Evolutionary conservation across 2,888 invertebrate species (phyloP).

Genomic region (Dasysyrphus tricinctus): DNA sequence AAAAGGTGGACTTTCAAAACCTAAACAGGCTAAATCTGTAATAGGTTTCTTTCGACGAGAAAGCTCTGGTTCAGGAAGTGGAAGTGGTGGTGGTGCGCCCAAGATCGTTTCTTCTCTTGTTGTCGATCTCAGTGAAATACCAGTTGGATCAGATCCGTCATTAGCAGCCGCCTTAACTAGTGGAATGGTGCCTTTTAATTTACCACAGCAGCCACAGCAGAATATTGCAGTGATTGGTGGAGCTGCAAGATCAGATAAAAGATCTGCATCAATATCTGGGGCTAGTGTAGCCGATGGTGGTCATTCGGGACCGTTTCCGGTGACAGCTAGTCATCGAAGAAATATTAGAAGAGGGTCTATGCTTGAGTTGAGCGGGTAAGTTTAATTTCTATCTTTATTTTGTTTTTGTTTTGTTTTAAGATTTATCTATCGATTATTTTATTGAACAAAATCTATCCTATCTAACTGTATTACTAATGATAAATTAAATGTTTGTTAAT

Average conservation of each 20-base stretch:
- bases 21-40: constrained; percentile 92
- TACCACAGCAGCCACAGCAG: constrained; percentile 82
- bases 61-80: constrained; percentile 89
- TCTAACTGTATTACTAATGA: constrained; percentile 10
- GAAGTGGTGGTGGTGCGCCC: constrained; percentile 79
- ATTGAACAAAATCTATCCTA: constrained; percentile 24
- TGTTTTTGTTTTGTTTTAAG: constrained; percentile 45
- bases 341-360: constrained; percentile 91
- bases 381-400: constrained; percentile 75
- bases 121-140: constrained; percentile 78
- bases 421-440: constrained; percentile 36
- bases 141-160: constrained; percentile 85
- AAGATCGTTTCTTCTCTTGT: constrained; percentile 84
- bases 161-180: constrained; percentile 82
- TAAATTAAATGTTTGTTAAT: constrained; percentile 1
- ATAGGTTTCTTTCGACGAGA: constrained; percentile 95
- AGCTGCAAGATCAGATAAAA: constrained; percentile 79
- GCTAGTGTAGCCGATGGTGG: constrained; percentile 80
- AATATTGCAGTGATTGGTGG: constrained; percentile 67
- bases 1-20: constrained; percentile 93
- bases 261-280: constrained; percentile 81
- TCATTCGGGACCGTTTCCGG: constrained; percentile 87
- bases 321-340: constrained; percentile 88
- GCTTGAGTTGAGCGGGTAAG: constrained; percentile 91
- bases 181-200: constrained; percentile 83